Conservation (phyloP, 2,113 vertebrate species). For the Ahaetulla prasina region DNA sequence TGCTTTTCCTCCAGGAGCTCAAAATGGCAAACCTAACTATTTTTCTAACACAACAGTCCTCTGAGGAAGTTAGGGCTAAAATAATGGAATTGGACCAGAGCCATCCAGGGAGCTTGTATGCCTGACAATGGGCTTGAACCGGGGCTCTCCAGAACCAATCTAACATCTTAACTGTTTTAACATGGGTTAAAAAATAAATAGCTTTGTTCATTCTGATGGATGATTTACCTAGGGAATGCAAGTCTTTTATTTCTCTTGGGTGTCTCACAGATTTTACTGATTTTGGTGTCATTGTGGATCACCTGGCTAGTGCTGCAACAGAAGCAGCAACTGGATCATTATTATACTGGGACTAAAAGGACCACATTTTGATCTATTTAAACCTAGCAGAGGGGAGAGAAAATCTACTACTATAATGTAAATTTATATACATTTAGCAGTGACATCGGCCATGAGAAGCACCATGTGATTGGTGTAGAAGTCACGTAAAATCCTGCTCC, state of each 20-base stretch:
- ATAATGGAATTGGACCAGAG: background rate
- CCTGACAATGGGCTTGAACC: background rate
- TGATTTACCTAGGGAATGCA: background rate
- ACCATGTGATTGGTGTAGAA: background rate
- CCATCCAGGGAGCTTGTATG: background rate
- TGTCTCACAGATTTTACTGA: background rate
- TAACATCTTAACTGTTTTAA: background rate
- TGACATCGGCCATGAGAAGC: background rate
- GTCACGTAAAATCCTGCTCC: background rate
- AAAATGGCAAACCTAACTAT: background rate
- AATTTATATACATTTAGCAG: background rate
- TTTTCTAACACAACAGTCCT: background rate
- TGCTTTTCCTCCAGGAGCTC: background rate
- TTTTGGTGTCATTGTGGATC: background rate
- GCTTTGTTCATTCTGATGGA: background rate
- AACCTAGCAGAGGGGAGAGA: background rate
- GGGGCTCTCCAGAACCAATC: background rate
- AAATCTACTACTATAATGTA: background rate
- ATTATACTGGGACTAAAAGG: background rate
- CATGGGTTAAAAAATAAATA: background rate
- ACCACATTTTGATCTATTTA: background rate
- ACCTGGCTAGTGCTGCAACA: background rate
- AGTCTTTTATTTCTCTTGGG: background rate
- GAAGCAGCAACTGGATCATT: background rate
- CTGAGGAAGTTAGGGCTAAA: background rate